Conservation (phyloP, 2,113 vertebrate genomes). For the Poeciliopsis retropinna region DNA sequence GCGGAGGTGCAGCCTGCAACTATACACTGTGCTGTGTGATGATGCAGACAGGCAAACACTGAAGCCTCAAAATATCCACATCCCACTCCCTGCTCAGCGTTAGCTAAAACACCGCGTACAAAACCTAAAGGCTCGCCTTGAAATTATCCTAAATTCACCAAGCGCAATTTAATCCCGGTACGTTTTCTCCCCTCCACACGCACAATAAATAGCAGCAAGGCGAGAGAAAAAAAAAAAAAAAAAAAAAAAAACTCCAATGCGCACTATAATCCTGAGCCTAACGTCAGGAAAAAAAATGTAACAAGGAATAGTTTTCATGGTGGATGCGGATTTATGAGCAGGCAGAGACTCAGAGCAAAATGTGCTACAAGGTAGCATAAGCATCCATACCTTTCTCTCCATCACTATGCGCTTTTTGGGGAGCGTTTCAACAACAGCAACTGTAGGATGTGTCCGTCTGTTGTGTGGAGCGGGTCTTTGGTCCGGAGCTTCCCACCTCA, state of each 20-base stretch:
- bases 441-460: slow-evolving; percentile 56
- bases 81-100: slow-evolving; percentile 20
- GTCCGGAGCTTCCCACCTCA: slow-evolving; percentile 61
- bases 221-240: slow-evolving; percentile 21
- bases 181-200: background rate
- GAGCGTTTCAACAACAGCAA: slow-evolving; percentile 60
- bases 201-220: slow-evolving; percentile 65
- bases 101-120: background rate
- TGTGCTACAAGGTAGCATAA: slow-evolving; percentile 51
- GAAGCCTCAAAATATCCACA: slow-evolving; percentile 45
- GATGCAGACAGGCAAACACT: slow-evolving; percentile 64
- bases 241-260: slow-evolving; percentile 63
- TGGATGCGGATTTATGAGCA: slow-evolving; percentile 56
- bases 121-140: background rate
- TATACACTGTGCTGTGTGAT: slow-evolving; percentile 55
- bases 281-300: slow-evolving; percentile 40
- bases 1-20: slow-evolving; percentile 66
- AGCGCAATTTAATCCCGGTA: slow-evolving; percentile 9
- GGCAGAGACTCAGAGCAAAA: slow-evolving; percentile 42
- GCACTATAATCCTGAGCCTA: slow-evolving; percentile 67
- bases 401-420: slow-evolving; percentile 70
- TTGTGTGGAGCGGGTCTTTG: slow-evolving; percentile 45
- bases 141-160: slow-evolving; percentile 26
- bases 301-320: slow-evolving; percentile 67
- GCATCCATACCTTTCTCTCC: slow-evolving; percentile 84